A percentile compares a stretch with the other conserved stretches of the same genome.
Evolutionary conservation across 1,140 invertebrate species (phyloP).

Genomic region (Nomia melanderi): DNA sequence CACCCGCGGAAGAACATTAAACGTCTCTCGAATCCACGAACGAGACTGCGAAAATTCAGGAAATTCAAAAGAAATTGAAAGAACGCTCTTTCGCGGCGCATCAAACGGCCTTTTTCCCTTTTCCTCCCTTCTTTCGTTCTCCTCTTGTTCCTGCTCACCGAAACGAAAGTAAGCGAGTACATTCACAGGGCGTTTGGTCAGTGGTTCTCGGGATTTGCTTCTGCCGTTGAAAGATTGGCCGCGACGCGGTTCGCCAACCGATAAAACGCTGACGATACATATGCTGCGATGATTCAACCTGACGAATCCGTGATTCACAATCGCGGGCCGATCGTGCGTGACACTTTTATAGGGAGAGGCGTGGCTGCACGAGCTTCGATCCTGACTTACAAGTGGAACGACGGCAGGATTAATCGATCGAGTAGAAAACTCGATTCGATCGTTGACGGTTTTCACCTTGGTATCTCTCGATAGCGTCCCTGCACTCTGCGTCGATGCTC

Average conservation of each 20-base stretch:
- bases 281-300: constrained; percentile 1
- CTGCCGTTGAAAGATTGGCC: neutral
- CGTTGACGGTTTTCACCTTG: neutral
- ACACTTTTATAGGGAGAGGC: constrained; percentile 8
- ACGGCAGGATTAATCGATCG: neutral
- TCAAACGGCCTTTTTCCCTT: too few relatives aligned
- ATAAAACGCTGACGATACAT: neutral
- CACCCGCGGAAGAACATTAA: too few relatives aligned
- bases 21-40: too few relatives aligned
- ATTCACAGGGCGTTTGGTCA: too few relatives aligned
- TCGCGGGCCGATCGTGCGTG: constrained; percentile 9
- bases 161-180: too few relatives aligned
- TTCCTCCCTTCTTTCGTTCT: too few relatives aligned
- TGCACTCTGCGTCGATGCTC: neutral
- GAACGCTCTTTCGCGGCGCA: too few relatives aligned
- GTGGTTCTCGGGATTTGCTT: neutral
- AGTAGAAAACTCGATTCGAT: neutral
- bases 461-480: neutral
- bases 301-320: constrained; percentile 23
- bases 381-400: constrained; percentile 7
- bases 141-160: too few relatives aligned
- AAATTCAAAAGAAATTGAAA: too few relatives aligned
- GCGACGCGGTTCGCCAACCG: neutral
- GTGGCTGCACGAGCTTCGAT: neutral
- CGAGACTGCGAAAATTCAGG: too few relatives aligned